Base-by-base conservation (phyloP, 2,888 invertebrate species). In the Amiota communis region DNA sequence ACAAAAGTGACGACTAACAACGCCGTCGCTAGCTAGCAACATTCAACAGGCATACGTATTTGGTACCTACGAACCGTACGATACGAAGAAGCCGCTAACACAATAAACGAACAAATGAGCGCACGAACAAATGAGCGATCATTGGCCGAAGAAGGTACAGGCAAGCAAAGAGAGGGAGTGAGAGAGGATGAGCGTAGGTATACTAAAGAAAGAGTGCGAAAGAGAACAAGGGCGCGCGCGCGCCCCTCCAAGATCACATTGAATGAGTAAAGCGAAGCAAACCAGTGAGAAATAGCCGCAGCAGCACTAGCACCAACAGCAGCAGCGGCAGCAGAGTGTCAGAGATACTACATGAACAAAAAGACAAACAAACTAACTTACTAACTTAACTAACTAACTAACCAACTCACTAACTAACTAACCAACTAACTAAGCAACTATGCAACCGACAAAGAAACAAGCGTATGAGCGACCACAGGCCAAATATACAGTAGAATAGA, bases 331-430 rank as follows among this genome's bases (percentile, higher is more conserved):
- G 67, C 67, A 57, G 65, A 23, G 61, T 36, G 12, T n/a, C 59
- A 46, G 74, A 73, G 77, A n/a, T n/a, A n/a, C 46, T 59, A 61
- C 59, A 59, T 71, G 65, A 20, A 57, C 67, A 70, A 36, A 36
- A n/a, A 36, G 65, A 46, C 72, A 53, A 63, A 20, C 59, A 61
- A 61, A 59, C 70, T 56, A 64, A 53, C 53, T 53, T 53, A 56
- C 74, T 75, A 76, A 74, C 20, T 61, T 8, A 20, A 23, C 23
- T 80, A 75, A 63, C 71, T 75, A 74, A 74, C 74, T 76, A 78
- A 75, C 74, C 77, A n/a, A 15, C 11, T 1, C n/a, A 15, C 11
- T 8, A 53, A 15, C 53, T 8, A 53, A 15, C 53, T 8, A 53
- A 15, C 11, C 12, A 53, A 15, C 9, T 13, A 53, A 15, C 53